Evolutionary conservation across 2,113 vertebrate genomes (phyloP), one percentile per base, ranked within the genome.

Genomic region (Eretmochelys imbricata): DNA sequence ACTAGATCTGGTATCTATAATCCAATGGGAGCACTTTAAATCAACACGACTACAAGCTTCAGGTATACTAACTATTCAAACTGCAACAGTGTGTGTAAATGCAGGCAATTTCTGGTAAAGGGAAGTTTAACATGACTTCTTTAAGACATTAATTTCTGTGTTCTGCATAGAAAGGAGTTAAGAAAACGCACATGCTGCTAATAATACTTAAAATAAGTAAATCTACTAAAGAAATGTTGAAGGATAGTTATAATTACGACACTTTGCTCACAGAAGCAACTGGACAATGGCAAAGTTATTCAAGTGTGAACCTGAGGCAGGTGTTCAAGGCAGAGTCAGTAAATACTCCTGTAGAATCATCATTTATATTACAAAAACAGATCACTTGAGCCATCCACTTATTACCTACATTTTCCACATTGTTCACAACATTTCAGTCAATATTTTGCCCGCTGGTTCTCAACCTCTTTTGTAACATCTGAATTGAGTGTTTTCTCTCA

Each of bases 391-490:
- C 24, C 80, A 78, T 80, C 80, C 8, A 7, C 55, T 2, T 25
- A 22, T 10, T 3, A 0, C 20, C 75, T 8, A 16, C 14, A 31
- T 48, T 53, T 27, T 31, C 13, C 80, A 51, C 38, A 53, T 4
- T 0, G 0, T 16, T 50, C 38, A n/a, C 1, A 1, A 5, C 62
- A 65, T 2, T 9, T 13, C 9, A 1, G 38, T 5, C 57, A 49
- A 4, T 38, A 25, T 13, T 5, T 14, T 57, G 59, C 6, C 5
- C 14, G 4, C 59, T 6, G 42, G 51, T 35, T 72, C 50, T 16
- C 12, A 2, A 17, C 42, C 50, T 25, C 6, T 38, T 35, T n/a
- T 69, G 65, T 17, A 9, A 69, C 24, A 46, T 24, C 24, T 76
- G 42, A 76, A 76, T 27, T 46, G 42, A 46, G 11, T 27, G 42